Evolutionary conservation across 2,113 vertebrate genomes (phyloP).

Genomic region (Mastomys natalensis): DNA sequence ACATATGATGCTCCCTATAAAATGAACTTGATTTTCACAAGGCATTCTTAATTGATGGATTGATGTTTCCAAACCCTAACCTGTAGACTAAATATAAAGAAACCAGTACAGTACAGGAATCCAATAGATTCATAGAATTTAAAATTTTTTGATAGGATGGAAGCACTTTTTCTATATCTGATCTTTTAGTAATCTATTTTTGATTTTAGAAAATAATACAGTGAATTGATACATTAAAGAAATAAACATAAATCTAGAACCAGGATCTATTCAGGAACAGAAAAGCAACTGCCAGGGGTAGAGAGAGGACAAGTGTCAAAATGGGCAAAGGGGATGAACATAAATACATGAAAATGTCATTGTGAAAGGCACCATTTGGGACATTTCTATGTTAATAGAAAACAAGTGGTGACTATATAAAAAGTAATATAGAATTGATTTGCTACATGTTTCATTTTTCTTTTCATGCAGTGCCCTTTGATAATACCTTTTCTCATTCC

Average conservation of each 20-base stretch:
- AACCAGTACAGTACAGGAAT: neutral
- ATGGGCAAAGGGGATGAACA: neutral
- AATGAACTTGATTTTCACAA: neutral
- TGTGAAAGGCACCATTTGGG: neutral
- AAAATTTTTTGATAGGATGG: neutral
- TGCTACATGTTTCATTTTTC: neutral
- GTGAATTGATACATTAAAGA: neutral
- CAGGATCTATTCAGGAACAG: neutral
- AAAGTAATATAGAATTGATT: neutral
- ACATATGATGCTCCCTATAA: neutral
- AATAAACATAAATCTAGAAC: neutral
- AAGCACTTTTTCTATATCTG: neutral
- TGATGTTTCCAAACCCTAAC: neutral
- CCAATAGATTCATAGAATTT: neutral
- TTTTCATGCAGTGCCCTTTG: neutral
- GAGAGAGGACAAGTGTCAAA: neutral
- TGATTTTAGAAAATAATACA: slow-evolving; percentile 41
- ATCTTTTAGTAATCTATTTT: neutral
- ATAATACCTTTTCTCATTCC: neutral
- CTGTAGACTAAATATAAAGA: neutral
- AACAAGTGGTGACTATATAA: neutral
- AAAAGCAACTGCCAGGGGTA: neutral
- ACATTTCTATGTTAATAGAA: neutral
- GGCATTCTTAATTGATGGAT: neutral
- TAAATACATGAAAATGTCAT: too few species aligned